Evolutionary conservation across 2,113 vertebrate species (phyloP), one percentile per base, ranked within the genome.

Genomic region (Numida meleagris): DNA sequence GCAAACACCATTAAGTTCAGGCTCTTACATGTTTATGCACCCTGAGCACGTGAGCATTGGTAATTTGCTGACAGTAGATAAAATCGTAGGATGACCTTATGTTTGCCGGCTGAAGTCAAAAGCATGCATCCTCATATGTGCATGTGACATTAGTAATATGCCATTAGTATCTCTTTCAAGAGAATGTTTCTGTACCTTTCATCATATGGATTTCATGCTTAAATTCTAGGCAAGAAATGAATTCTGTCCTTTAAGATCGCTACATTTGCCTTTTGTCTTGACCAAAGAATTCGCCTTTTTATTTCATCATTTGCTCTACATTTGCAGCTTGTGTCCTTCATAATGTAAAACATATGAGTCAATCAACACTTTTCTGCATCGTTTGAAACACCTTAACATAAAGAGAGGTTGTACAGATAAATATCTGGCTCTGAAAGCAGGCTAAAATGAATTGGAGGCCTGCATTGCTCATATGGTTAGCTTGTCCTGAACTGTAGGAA

Each of bases 21-120:
- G 6, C 12, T 59, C 10, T 38, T 27, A 8, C 3, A 0, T 58
- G 4, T 5, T 63, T 12, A 2, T 42, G 42, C 9, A 7, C 31
- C n/a, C 3, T n/a, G 42, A 66, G 36, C 23, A 42, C 34, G 0
- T 1, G 4, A 11, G 4, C 29, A 27, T 7, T 34, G 4, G 5
- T 0, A 0, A 17, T 65, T 73, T 59, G 53, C 31, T 43, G 27
- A 61, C 25, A 33, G 66, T 6, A 45, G 18, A 21, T 40, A 48
- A 67, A 16, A 75, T 9, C 6, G 23, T 46, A 72, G 36, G 20
- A 14, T 12, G 16, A 85, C 25, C 11, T 7, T 40, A 1, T 0
- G 2, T 33, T 57, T 84, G 21, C 21, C 61, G 45, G 6, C 33
- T 84, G 36, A 59, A 50, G 12, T 46, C 15, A 31, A 46, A 61